Evolutionary conservation across 2,888 invertebrate species (phyloP).

Genomic region (Deilephila porcellus): DNA sequence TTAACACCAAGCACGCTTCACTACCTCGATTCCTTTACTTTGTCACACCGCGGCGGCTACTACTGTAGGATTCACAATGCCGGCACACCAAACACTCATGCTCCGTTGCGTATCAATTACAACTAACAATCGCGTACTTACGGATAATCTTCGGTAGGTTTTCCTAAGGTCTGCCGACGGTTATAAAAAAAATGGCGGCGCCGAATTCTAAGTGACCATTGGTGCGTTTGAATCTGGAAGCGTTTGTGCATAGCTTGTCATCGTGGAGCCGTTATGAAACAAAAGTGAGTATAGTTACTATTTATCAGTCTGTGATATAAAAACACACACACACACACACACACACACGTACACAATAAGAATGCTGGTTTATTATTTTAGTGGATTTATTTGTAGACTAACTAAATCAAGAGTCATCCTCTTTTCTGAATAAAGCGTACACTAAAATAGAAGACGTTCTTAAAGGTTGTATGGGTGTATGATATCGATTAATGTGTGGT

Average conservation of each 20-base stretch:
- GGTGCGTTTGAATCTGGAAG: slow-evolving; percentile 60
- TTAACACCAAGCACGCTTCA: neutral
- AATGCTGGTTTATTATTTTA: no score
- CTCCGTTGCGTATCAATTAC: slow-evolving; percentile 83
- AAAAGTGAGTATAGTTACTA: no score
- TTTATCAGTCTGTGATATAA: neutral
- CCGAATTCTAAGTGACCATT: slow-evolving; percentile 63
- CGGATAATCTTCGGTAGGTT: slow-evolving; percentile 63
- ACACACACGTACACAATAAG: neutral
- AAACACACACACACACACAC: neutral
- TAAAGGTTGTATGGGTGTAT: no score
- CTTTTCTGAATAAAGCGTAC: no score
- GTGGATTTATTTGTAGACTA: no score
- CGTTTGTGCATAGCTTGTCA: slow-evolving; percentile 33
- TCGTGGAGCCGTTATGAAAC: no score
- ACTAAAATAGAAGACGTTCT: no score
- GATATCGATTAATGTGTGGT: no score
- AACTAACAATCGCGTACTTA: slow-evolving; percentile 64
- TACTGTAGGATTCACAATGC: slow-evolving; percentile 59
- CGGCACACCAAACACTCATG: slow-evolving; percentile 76
- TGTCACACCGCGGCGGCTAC: slow-evolving; percentile 43
- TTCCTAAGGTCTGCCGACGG: slow-evolving; percentile 58
- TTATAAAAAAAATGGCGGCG: slow-evolving; percentile 54
- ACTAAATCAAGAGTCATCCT: no score
- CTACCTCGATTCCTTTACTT: slow-evolving; percentile 39